phyloP scores from a whole-genome alignment of 2,888 invertebrate species.

The Cerceris ruficornis region DNA sequence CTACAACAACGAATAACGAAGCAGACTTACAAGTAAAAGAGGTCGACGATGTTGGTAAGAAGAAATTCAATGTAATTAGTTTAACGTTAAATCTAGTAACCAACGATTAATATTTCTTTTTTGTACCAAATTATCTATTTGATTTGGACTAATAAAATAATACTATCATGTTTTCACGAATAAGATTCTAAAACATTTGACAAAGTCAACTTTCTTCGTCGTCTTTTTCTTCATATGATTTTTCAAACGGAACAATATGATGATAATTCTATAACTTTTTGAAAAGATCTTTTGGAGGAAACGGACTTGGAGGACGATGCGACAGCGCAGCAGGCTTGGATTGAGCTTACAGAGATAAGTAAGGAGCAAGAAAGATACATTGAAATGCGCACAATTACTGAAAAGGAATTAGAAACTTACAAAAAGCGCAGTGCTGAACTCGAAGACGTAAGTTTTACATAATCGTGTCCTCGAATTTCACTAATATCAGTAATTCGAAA shows the following conservation, averaged over 20 bases:
- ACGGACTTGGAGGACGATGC: conserved; percentile 83
- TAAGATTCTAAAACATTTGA: no score
- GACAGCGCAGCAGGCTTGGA: conserved; percentile 91
- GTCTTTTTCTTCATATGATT: no score
- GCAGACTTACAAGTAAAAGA: conserved; percentile 68
- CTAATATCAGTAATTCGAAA: not conserved
- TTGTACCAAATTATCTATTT: no score
- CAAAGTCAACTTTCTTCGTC: no score
- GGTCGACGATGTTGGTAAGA: conserved; percentile 69
- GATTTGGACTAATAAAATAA: no score
- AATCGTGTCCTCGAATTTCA: conserved; percentile 1
- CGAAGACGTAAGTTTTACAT: conserved; percentile 88
- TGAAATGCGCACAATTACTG: conserved; percentile 88
- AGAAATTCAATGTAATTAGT: not conserved
- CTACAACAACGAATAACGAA: conserved; percentile 67
- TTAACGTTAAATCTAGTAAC: no score
- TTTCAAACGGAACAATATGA: not conserved
- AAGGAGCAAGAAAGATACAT: conserved; percentile 93
- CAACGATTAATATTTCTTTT: no score
- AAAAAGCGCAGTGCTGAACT: conserved; percentile 90
- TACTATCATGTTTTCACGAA: no score
- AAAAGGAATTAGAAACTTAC: conserved; percentile 91
- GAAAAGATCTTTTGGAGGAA: conserved; percentile 74
- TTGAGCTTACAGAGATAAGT: conserved; percentile 91
- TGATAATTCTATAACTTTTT: not conserved